Evolutionary conservation across 1,140 invertebrate genomes (phyloP), one percentile per base, ranked within the genome.

Genomic region (Drosophila kohkoa): DNA sequence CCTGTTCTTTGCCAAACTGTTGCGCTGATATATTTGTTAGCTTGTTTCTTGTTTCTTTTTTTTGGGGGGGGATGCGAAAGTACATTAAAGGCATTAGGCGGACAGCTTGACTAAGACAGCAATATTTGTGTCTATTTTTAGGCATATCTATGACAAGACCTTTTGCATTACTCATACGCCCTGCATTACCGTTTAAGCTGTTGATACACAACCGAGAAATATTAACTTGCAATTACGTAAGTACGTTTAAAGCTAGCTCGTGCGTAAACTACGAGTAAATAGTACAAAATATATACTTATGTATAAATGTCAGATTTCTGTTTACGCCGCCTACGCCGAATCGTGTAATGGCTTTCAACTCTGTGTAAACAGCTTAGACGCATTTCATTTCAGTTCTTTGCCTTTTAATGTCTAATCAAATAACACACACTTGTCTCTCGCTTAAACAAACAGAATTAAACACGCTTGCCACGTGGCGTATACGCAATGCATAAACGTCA

Each of bases 401-500:
- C 41, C 59, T 55, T 64, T 57, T 57, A 41, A 57, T 57, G 54
- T 57, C 54, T 57, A 57, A 57, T 57, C 54, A 57, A 57, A 57
- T 57, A 57, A 57, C 54, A 55, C 30, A 41, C 28, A 58, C 41
- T 57, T 63, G 48, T 58, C 58, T 66, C 15, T 25, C 20, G 75
- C 72, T 51, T 68, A 71, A 71, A 16, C 57, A 76, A 82, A 65
- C 65, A 77, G 49, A 54, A 54, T 54, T 76, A 63, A 72, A 72
- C 49, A 41, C 45, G 52, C 45, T 64, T 59, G 63, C 67, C 51
- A 82, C 66, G 69, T 46, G 63, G 51, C 83, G 77, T 88, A 87
- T 82, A 67, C 77, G 80, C 70, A 80, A 88, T 87, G 83, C 80
- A 82, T 74, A 82, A 67, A 71, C 69, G 82, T 87, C 82, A 88